Base-by-base conservation (phyloP, 2,113 vertebrate genomes). In the Oncorhynchus nerka region DNA sequence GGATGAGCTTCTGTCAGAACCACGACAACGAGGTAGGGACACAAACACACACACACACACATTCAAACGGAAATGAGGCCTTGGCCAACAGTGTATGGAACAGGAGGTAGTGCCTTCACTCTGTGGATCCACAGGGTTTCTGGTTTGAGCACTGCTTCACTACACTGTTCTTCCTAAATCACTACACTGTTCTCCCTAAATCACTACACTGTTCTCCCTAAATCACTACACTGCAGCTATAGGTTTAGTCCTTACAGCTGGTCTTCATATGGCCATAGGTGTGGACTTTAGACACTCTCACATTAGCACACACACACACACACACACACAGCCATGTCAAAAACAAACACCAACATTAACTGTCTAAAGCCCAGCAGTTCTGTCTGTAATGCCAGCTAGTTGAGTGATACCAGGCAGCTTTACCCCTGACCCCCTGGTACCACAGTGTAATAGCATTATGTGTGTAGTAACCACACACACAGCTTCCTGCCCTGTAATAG, bases 1-100 rank as follows among this genome's bases (percentile, higher is more conserved):
- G 91, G 66, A 92, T 94, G 83, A 93, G 87, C 90, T 94, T 93
- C 91, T 95, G 95, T 91, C 94, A 95, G 78, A 94, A 95, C 39
- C 94, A 95, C 30, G 94, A 95, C 74, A 92, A 90, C 49, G 93
- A 95, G 93, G 95, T 96, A 62, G n/a, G n/a, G 55, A 57, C 20
- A 51, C 69, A 55, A 1, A 26, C n/a, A 55, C 20, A 26, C 22
- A 26, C 1, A 51, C 45, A 51, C 45, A 51, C 69, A 48, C 20
- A 26, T 26, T 22, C 15, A 51, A 12, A 51, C 1, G 9, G 3
- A 2, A 8, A 45, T 11, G 39, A 45, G 39, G 39, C 9, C 39
- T 45, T 9, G 9, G 39, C 39, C 39, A 12, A 11, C 9, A 12
- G 39, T 45, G 9, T 45, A 45, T 45, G 9, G 39, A 2, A 45